Evolutionary conservation across 2,888 invertebrate genomes (phyloP).

Genomic region (Graphium colonna): DNA sequence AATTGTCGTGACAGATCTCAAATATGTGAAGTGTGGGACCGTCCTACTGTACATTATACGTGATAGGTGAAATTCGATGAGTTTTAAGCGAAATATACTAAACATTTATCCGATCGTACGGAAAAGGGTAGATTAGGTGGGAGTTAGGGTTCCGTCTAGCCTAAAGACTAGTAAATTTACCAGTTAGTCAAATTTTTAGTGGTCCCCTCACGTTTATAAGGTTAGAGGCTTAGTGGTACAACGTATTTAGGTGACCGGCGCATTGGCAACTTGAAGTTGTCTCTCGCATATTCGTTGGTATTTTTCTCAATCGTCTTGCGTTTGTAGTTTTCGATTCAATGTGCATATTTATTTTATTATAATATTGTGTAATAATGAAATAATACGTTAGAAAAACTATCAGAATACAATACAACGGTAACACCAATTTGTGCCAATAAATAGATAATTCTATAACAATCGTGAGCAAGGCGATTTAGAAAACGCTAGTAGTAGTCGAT

Average conservation of each 20-base stretch:
- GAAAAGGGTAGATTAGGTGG: slow-evolving; percentile 44
- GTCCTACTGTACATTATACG: slow-evolving; percentile 71
- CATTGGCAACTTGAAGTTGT: slow-evolving; percentile 56
- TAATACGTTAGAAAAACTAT: slow-evolving; percentile 35
- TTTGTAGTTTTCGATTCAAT: neutral
- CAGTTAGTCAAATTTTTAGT: slow-evolving; percentile 63
- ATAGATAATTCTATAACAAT: slow-evolving; percentile 26
- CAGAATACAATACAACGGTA: slow-evolving; percentile 48
- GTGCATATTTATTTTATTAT: neutral
- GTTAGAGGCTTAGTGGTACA: slow-evolving; percentile 43
- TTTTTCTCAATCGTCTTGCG: slow-evolving; percentile 10
- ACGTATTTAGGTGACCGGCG: slow-evolving; percentile 46
- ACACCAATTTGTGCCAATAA: slow-evolving; percentile 67
- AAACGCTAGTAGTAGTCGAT: slow-evolving; percentile 22
- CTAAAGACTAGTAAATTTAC: slow-evolving; percentile 65
- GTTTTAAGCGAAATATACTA: slow-evolving; percentile 42
- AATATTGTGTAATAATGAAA: slow-evolving; percentile 29
- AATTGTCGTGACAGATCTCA: slow-evolving; percentile 63
- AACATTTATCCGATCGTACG: slow-evolving; percentile 25
- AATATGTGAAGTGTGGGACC: slow-evolving; percentile 73
- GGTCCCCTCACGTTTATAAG: slow-evolving; percentile 55
- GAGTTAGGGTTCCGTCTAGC: slow-evolving; percentile 60
- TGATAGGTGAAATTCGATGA: slow-evolving; percentile 60
- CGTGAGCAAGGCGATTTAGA: slow-evolving; percentile 32
- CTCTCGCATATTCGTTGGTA: no score